phyloP scores from a whole-genome alignment of 2,113 vertebrate species.

The Gadus macrocephalus region DNA sequence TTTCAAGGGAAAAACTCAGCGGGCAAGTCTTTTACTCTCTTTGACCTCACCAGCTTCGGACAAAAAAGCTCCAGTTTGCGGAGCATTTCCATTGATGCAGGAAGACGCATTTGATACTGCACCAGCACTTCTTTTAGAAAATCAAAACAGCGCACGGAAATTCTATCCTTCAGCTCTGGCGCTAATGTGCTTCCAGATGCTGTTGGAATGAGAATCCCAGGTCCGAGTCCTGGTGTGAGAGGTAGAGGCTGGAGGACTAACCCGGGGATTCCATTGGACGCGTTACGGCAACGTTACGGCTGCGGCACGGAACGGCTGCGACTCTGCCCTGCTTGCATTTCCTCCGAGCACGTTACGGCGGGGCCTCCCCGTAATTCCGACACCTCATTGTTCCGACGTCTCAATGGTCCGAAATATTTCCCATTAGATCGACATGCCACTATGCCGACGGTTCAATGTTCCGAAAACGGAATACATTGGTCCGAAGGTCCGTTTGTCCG shows the following conservation, averaged over 20 bases:
- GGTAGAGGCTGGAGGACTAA: background rate
- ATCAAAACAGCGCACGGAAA: background rate
- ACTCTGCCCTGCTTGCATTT: background rate
- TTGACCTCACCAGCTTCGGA: background rate
- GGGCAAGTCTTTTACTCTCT: background rate
- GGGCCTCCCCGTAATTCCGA: no score
- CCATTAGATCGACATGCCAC: no score
- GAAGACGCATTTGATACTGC: background rate
- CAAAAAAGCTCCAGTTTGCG: background rate
- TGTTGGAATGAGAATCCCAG: background rate
- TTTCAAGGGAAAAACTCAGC: background rate
- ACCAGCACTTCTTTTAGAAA: background rate
- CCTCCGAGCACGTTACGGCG: no score
- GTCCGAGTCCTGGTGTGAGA: background rate
- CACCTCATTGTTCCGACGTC: no score
- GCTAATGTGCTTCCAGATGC: no score
- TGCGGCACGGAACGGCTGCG: no score
- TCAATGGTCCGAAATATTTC: no score
- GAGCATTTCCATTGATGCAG: background rate
- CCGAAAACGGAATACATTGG: no score
- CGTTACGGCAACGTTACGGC: background rate
- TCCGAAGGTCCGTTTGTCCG: no score
- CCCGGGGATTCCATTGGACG: no score
- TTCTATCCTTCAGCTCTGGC: background rate
- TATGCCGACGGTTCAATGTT: no score